Conservation (phyloP, 2,113 vertebrate genomes). For the Sakesphorus luctuosus region DNA sequence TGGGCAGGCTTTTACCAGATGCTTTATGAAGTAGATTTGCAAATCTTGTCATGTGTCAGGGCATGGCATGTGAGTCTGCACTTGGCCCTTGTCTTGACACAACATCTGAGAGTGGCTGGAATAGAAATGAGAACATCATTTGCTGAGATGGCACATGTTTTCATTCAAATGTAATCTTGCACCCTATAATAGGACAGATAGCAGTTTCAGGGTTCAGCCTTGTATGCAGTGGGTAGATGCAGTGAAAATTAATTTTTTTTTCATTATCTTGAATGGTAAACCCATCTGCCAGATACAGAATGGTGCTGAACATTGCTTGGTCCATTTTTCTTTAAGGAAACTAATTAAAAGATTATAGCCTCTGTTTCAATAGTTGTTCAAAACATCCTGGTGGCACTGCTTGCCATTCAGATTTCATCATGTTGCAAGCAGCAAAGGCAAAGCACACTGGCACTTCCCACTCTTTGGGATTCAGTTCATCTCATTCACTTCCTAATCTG, state of each 20-base stretch:
- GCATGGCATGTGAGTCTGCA: neutral
- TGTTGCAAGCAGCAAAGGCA: neutral
- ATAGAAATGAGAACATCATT: constrained; percentile 11
- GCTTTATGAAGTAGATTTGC: neutral
- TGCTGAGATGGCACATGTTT: neutral
- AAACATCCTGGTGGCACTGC: neutral
- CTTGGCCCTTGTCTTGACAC: neutral
- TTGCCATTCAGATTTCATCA: constrained; percentile 6
- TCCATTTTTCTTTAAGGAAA: constrained; percentile 58
- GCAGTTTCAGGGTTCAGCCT: constrained; percentile 62
- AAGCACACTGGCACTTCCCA: neutral
- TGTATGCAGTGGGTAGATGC: constrained; percentile 53
- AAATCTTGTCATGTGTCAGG: neutral
- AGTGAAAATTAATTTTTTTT: constrained; percentile 67
- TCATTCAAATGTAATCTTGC: constrained; percentile 26
- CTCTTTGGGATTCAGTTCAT: neutral
- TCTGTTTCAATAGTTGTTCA: neutral
- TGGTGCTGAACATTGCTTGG: constrained; percentile 62
- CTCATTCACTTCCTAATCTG: neutral
- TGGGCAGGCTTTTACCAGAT: neutral
- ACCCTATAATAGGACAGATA: constrained; percentile 61
- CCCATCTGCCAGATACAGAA: constrained; percentile 61
- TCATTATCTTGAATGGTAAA: constrained; percentile 66
- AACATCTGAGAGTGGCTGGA: neutral
- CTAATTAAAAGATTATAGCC: constrained; percentile 33